These are phyloP conservation scores for Mesorhabditis belari DNA, from an alignment of 2,888 invertebrate species.

Conservation along the genomic window DNA sequence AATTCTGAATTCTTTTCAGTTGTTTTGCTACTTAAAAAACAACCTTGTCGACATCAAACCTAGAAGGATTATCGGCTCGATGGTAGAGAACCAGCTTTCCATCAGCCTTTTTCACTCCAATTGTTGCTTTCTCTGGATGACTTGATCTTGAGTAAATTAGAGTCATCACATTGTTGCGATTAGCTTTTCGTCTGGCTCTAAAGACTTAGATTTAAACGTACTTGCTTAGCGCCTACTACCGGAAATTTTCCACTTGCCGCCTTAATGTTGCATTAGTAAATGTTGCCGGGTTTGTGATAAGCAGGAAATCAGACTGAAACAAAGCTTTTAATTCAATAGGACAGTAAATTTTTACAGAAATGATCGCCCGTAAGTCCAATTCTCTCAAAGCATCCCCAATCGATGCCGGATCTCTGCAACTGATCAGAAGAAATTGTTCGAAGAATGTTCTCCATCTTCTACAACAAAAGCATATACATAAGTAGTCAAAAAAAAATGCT, in stretches of 20 bases:
- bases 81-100: conserved; percentile 28
- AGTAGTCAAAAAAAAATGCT: background rate
- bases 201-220: background rate
- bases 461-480: background rate
- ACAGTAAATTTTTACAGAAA: conserved; percentile 11
- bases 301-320: conserved; percentile 30
- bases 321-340: background rate
- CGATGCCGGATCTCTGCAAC: conserved; percentile 15
- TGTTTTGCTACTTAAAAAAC: background rate
- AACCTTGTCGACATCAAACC: conserved; percentile 23
- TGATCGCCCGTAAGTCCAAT: conserved; percentile 24
- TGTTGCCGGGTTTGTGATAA: conserved; percentile 34
- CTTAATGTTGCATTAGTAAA: conserved; percentile 24
- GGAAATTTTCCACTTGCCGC: conserved; percentile 24
- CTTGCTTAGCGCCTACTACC: conserved; percentile 8
- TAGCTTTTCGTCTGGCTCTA: conserved; percentile 21
- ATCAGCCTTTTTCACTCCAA: conserved; percentile 22
- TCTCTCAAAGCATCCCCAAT: conserved; percentile 43
- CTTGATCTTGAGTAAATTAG: conserved; percentile 19
- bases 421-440: conserved; percentile 9
- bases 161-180: conserved; percentile 38
- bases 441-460: conserved; percentile 18
- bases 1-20: conserved; percentile 13
- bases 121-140: conserved; percentile 11
- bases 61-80: conserved; percentile 10